Evolutionary conservation across 2,888 invertebrate species (phyloP), one percentile per base, ranked within the genome.

Genomic region (Gandaritis pyraliata): DNA sequence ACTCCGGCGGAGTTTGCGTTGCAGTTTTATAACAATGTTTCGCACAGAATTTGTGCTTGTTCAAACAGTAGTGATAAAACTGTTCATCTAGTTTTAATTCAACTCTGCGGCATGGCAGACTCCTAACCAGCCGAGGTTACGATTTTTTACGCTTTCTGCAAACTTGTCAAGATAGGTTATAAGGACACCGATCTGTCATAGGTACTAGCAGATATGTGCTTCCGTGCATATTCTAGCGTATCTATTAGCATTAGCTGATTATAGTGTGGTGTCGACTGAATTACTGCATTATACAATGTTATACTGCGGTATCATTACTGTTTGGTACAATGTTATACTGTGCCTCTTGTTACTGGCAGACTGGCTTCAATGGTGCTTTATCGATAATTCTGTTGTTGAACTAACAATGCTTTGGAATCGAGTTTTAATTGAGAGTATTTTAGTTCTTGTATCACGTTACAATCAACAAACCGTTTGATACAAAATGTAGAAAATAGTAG

Each of bases 401-500:
- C 53, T 63, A 63, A 63, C 58, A 64, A 60, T 47, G 48, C 38
- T 50, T 47, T 56, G 46, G 56, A 65, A 54, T 66, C 64, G 61
- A 64, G 62, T 69, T 69, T 64, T 68, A 68, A 69, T 69, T 69
- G 55, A 61, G 38, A 58, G 45, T 64, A 58, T 64, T 59, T 62
- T 38, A 50, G 46, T 53, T 51, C 46, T 65, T 55, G 60, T 58
- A 41, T 61, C 39, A 36, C 47, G 57, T 60, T 60, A 33, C 43
- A 30, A 12, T 58, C 13, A 58, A 16, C 36, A 41, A 36, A 41
- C 43, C 23, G 46, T 50, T 61, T 57, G n/a, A 57, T 43, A 36
- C 13, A 12, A 8, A 33, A 33, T 33, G 1, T 33, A 1, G 1
- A 8, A 10, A 33, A 23, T 23, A 33, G 7, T 1, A 33, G 33